Evolutionary conservation across 2,888 invertebrate genomes (phyloP).

Genomic region (Drosophila incognita): DNA sequence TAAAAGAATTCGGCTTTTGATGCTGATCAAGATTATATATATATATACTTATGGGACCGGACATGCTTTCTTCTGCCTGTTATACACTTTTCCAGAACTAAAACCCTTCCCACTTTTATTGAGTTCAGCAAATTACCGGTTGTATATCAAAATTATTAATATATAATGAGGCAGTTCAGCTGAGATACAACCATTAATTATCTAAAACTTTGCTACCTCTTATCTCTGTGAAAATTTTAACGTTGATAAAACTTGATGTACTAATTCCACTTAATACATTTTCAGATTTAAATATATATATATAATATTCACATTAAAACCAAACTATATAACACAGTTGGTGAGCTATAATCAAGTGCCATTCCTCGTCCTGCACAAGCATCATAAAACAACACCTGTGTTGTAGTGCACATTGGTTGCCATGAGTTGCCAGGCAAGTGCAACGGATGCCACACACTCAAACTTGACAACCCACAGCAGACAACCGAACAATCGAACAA

Average conservation of each 20-base stretch:
- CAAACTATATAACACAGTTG: neutral
- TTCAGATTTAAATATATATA: neutral
- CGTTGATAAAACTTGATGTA: neutral
- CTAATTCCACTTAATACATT: neutral
- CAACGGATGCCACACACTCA: slow-evolving; percentile 23
- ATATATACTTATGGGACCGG: neutral
- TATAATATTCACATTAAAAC: neutral
- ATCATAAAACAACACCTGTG: slow-evolving; percentile 48
- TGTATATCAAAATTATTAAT: neutral
- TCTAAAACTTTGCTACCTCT: neutral
- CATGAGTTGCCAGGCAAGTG: slow-evolving; percentile 22
- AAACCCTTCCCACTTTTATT: neutral
- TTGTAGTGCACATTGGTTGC: slow-evolving; percentile 11
- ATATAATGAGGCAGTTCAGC: no score
- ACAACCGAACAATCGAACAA: slow-evolving; percentile 4
- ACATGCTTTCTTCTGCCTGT: neutral
- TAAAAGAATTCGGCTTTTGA: neutral
- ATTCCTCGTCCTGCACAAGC: neutral
- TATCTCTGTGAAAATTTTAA: neutral
- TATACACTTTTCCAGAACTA: neutral
- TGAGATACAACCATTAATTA: neutral
- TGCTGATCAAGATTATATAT: neutral
- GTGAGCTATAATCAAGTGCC: neutral
- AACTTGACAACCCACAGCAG: slow-evolving; percentile 8
- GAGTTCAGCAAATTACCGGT: neutral